A percentile compares a stretch with the other conserved stretches of the same genome.
Conservation (phyloP, 2,113 vertebrate genomes). For the Sialia sialis region DNA sequence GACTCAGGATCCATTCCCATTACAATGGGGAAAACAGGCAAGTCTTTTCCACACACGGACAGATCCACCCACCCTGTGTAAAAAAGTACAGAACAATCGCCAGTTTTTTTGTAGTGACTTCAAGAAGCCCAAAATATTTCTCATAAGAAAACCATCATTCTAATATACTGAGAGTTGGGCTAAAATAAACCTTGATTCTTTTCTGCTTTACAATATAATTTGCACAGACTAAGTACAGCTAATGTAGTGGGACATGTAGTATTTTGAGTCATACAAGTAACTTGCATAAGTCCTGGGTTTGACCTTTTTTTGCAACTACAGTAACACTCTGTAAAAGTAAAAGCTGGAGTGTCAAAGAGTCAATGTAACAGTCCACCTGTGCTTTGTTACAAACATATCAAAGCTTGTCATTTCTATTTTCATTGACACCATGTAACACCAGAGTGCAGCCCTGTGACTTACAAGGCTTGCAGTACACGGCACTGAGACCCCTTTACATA, state of each 20-base stretch:
- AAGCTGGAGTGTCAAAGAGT: no score
- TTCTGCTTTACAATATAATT: not conserved
- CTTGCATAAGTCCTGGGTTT: not conserved
- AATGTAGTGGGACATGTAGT: not conserved
- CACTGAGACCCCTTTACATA: not conserved
- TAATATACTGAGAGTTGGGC: not conserved
- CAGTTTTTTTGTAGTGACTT: not conserved
- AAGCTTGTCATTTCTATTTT: not conserved
- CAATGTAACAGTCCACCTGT: not conserved
- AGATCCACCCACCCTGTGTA: not conserved
- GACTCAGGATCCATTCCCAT: conserved; percentile 20
- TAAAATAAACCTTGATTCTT: not conserved
- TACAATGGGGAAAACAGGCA: not conserved
- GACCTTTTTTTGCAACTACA: not conserved
- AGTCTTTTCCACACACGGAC: not conserved
- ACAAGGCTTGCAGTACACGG: not conserved
- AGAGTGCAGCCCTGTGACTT: not conserved
- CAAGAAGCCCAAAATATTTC: not conserved
- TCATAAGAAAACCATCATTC: not conserved
- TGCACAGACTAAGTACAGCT: not conserved
- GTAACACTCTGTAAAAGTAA: no score
- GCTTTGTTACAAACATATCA: not conserved
- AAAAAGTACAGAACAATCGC: not conserved
- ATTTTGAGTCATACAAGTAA: not conserved
- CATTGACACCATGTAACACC: not conserved